Evolutionary conservation across 1,140 invertebrate genomes (phyloP).

Genomic region (Hyphantria cunea): DNA sequence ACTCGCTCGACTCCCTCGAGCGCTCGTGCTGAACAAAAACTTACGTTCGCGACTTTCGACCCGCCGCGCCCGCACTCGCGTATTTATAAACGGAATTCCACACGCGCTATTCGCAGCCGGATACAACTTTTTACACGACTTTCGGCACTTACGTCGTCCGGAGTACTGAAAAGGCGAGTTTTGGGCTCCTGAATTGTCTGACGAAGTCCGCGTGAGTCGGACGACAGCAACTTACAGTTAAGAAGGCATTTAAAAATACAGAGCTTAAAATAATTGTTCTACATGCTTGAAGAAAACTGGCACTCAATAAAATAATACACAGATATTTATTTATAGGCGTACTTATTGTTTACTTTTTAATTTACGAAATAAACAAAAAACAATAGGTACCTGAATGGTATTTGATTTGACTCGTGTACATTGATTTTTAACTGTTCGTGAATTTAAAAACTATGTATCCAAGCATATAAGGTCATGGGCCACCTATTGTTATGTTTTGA

Average conservation of each 20-base stretch:
- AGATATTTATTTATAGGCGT: slow-evolving; percentile 41
- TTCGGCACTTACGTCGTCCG: slow-evolving; percentile 77
- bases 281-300: slow-evolving; percentile 45
- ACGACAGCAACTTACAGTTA: slow-evolving; percentile 42
- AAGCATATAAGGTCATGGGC: no score
- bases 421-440: background rate
- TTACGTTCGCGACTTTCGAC: slow-evolving; percentile 4
- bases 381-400: background rate
- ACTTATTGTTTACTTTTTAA: slow-evolving; percentile 38
- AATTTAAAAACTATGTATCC: no score
- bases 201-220: slow-evolving; percentile 62
- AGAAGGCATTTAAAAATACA: slow-evolving; percentile 47
- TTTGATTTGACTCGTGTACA: no score
- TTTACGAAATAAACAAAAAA: slow-evolving; percentile 29
- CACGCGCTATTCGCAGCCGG: slow-evolving; percentile 65
- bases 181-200: slow-evolving; percentile 62
- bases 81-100: slow-evolving; percentile 80
- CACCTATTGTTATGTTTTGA: no score
- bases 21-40: slow-evolving; percentile 28
- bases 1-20: slow-evolving; percentile 32
- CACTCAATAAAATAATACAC: slow-evolving; percentile 52
- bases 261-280: slow-evolving; percentile 59
- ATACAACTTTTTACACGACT: slow-evolving; percentile 81
- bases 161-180: slow-evolving; percentile 69
- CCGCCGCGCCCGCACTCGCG: slow-evolving; percentile 43